Base-by-base conservation (phyloP, 1,140 invertebrate genomes). In the Anagrus nilaparvatae region DNA sequence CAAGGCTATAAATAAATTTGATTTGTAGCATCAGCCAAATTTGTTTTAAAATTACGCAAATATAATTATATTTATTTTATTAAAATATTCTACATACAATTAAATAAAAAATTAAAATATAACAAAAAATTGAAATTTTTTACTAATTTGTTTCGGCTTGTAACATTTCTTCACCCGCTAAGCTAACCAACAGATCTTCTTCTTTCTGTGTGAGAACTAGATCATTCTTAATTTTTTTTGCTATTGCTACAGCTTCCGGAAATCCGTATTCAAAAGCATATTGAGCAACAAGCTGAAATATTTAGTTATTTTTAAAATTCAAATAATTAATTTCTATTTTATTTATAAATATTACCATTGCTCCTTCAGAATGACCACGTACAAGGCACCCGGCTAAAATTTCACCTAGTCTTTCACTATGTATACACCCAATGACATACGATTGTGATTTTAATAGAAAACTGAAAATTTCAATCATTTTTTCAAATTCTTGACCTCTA, bases 271-370 rank as follows among this genome's bases (percentile, higher is more conserved):
- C 28, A 0, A 12, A 17, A 2, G 34, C 33, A 28, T 54, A 49
- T 34, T 50, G 14, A 12, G 51, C 5, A 35, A 35, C 9, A 8
- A 12, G 7, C 48, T 55, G 44, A 28, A 45, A 40, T 40, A 13
- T 37, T 4, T 13, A 43, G 21, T 34, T 27, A 40, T 30, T 35
- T 38, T 28, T 17, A 33, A 42, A 17, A 31, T 13, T 10, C 19
- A 30, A 40, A 16, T 40, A 27, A 17, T 17, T 13, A 23, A 19
- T 27, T 34, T 20, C 20, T 38, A 38, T 9, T 23, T 18, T 27
- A 44, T 41, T 20, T 18, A 10, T 40, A 33, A 47, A 46, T 52
- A 49, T 52, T 44, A 67, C 64, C 10, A 67, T 17, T 40, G 50
- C 53, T 21, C 35, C 33, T 14, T 28, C 7, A 2, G 17, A n/a